phyloP scores from a whole-genome alignment of 2,888 invertebrate species.

The Boloria euphrosyne region DNA sequence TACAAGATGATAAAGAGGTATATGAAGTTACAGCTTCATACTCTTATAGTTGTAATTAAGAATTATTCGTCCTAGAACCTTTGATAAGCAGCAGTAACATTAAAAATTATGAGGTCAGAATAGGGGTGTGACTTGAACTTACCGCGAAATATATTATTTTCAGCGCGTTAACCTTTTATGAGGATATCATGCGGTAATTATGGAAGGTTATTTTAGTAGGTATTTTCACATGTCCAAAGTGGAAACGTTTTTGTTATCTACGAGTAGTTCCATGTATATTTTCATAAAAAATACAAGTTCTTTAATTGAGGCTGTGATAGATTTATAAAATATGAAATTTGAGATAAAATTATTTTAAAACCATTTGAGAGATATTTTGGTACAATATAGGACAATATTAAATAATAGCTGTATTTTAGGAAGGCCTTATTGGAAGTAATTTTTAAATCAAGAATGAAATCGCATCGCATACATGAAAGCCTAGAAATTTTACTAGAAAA shows the following conservation, averaged over 20 bases:
- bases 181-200: constrained; percentile 42
- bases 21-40: not conserved
- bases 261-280: no score
- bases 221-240: not conserved
- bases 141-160: constrained; percentile 51
- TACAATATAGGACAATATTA: no score
- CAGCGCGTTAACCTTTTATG: constrained; percentile 52
- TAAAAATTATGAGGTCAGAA: constrained; percentile 52
- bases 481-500: no score
- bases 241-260: not conserved
- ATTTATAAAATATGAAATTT: no score
- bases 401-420: no score
- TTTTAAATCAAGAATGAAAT: no score
- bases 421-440: no score
- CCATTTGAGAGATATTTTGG: no score
- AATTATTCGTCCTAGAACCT: constrained; percentile 22
- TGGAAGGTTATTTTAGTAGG: constrained; percentile 1
- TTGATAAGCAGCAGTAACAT: constrained; percentile 40
- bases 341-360: no score
- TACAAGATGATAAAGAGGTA: not conserved
- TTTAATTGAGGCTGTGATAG: no score
- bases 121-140: constrained; percentile 44
- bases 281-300: no score
- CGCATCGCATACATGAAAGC: no score
- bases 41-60: constrained; percentile 25